Evolutionary conservation across 2,797 vertebrate genomes (phyloP), one percentile per base, ranked within the genome.

Genomic region (Peromyscus nudipes): DNA sequence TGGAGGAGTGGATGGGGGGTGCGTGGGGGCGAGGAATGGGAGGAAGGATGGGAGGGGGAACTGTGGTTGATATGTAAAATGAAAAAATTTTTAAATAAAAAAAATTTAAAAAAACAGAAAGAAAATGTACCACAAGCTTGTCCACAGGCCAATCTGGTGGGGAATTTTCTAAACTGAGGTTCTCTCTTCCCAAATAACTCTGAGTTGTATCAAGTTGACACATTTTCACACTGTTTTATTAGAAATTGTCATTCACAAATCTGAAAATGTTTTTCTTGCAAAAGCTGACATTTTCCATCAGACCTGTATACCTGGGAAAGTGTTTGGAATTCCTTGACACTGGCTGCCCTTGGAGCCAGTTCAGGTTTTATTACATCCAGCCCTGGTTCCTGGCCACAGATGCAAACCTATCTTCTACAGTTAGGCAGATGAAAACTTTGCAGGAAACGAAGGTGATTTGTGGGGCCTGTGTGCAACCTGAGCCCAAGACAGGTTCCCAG

Each of bases 341-440:
- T 80, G 64, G 65, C 19, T 87, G 46, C 80, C 93, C 80, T 95
- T 96, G 96, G 65, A 93, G 27, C 31, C 62, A 49, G 52, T 65
- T 96, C 91, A 93, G 67, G 49, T 84, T 96, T 97, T 91, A 95
- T 81, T 94, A 92, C 89, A 92, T 34, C 67, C 96, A 87, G 93
- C 93, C 76, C 80, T 49, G 62, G 64, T 95, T 94, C 92, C 92
- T 92, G 62, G 95, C 52, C 43, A 90, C 65, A 80, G 76, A 83
- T 73, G 79, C 79, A 84, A 93, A 83, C 64, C 75, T 96, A 75
- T 93, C 84, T 89, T 80, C 95, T 96, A n/a, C 87, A 96, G 92
- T 96, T 89, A 96, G 89, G 69, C 89, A 96, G 92, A 81, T 88
- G 92, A 95, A 91, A 92, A 97, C 95, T 92, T 97, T 60, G 57